phyloP scores from a whole-genome alignment of 2,113 vertebrate species.

The Casuarius casuarius region DNA sequence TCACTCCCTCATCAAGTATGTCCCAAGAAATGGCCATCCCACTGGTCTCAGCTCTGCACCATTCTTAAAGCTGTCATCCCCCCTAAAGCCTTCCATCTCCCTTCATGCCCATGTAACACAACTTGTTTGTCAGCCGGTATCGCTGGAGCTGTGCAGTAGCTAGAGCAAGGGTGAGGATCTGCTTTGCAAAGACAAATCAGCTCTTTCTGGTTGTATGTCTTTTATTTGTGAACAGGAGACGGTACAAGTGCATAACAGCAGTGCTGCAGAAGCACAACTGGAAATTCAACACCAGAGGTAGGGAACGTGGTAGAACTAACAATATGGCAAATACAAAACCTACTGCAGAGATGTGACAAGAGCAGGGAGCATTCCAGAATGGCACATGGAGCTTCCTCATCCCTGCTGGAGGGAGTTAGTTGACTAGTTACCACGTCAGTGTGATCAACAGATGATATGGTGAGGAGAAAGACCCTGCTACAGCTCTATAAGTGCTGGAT shows the following conservation, averaged over 20 bases:
- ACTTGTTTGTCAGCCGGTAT: background rate
- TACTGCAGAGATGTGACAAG: fast-evolving
- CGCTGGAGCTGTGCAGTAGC: background rate
- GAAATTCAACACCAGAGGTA: background rate
- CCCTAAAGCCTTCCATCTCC: background rate
- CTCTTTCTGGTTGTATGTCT: background rate
- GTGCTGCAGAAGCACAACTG: background rate
- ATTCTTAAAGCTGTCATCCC: background rate
- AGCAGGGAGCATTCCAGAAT: background rate
- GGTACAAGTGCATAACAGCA: background rate
- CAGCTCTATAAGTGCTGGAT: background rate
- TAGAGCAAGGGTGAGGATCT: background rate
- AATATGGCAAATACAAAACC: background rate
- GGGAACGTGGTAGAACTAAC: background rate
- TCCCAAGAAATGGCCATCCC: background rate
- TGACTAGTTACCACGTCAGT: too few relatives aligned
- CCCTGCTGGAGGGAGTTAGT: background rate
- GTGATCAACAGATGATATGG: background rate
- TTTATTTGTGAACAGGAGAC: background rate
- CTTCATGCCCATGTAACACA: background rate
- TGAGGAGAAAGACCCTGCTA: background rate
- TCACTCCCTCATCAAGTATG: background rate
- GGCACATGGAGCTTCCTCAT: background rate
- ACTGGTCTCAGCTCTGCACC: background rate
- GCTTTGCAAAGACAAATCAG: background rate